Base-by-base conservation (phyloP, 2,797 vertebrate species). In the Garrulus glandarius region DNA sequence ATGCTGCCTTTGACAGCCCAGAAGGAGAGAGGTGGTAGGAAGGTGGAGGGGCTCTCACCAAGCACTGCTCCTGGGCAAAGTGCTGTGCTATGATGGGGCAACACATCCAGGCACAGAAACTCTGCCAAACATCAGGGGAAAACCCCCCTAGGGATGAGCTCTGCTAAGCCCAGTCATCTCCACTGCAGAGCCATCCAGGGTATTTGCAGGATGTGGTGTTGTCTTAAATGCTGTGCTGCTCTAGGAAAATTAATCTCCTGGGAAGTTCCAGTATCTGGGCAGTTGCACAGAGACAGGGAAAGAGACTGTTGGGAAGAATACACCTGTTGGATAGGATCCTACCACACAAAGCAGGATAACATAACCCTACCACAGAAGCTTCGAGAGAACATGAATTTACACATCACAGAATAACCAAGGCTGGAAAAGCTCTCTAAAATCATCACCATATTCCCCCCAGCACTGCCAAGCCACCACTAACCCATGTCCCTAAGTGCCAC, bases 51-150 rank as follows among this genome's bases (percentile, higher is more conserved):
- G 57, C 18, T 86, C 19, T 32, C 11, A 39, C 10, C 36, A 24
- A 0, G 6, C 2, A 3, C 19, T 13, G 49, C 39, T 69, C 39
- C 37, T 59, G 76, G 52, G 47, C 15, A 69, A 52, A 22, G 15
- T 3, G 16, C 44, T 41, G 43, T 8, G 72, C 34, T 1, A 0
- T 0, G 32, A 49, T 30, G 34, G 49, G 34, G 6, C 0, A 3
- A 6, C 41, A 64, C 5, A 29, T 2, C 17, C 61, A 21, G 43
- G 47, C 3, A 2, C 27, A 68, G 57, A 39, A 81, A 53, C 21
- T 37, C 8, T 27, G 15, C 41, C 67, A n/a, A 52, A 29, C 9
- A 41, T 3, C 37, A 61, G n/a, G 39, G 43, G 14, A 39, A 83
- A 50, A 2, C 1, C 14, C 7, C 11, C 15, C 8, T 1, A 5